Percentiles rank a stretch among this genome's conserved stretches.
These are phyloP conservation scores for Ypsolopha scabrella DNA, from an alignment of 2,888 invertebrate species.

Conservation along the genomic window DNA sequence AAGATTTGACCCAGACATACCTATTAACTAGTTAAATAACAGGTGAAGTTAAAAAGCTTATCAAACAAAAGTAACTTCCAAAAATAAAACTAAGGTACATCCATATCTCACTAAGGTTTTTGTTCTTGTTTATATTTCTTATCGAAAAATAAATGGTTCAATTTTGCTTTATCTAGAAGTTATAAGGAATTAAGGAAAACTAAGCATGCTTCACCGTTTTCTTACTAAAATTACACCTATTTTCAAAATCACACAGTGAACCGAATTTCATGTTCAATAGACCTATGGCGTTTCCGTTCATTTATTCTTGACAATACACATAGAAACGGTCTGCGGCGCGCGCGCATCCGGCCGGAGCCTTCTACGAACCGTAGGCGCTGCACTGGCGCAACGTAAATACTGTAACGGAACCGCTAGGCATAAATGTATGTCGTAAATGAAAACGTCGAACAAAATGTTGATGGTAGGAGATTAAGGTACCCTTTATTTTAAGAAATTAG, in stretches of 20 bases:
- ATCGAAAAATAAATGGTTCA: no score
- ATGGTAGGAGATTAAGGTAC: neutral
- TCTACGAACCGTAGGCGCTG: slow-evolving; percentile 57
- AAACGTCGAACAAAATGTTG: neutral
- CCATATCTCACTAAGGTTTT: no score
- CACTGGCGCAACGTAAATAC: slow-evolving; percentile 27
- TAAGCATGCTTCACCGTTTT: neutral
- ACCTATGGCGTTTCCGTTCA: slow-evolving; percentile 43
- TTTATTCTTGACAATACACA: slow-evolving; percentile 53
- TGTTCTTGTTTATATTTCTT: no score
- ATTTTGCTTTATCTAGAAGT: no score
- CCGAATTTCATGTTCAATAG: neutral
- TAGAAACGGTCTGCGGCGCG: slow-evolving; percentile 18
- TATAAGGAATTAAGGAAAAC: neutral
- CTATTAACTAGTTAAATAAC: no score
- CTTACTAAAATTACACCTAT: neutral
- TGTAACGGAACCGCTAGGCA: slow-evolving; percentile 5
- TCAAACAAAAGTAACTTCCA: no score
- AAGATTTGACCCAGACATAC: no score
- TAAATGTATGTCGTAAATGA: neutral
- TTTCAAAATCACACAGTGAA: neutral
- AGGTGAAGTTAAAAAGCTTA: no score
- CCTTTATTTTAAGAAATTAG: neutral
- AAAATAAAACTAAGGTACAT: no score
- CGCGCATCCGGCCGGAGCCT: slow-evolving; percentile 26